A percentile compares a stretch with the other conserved stretches of the same genome.
phyloP scores from a whole-genome alignment of 2,888 invertebrate species.

The Idaea biselata region DNA sequence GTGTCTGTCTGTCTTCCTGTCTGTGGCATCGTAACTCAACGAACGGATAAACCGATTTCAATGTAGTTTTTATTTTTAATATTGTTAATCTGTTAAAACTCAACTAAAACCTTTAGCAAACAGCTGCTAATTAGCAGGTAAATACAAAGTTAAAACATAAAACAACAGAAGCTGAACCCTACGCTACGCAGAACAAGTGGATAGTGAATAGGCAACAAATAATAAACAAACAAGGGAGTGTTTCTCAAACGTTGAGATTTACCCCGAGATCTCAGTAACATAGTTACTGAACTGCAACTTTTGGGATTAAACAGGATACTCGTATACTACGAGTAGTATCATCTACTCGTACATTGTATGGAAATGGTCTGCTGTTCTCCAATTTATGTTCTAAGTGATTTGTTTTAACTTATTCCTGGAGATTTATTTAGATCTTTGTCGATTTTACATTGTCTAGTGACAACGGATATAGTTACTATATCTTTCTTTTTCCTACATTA shows the following conservation, averaged over 20 bases:
- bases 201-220: slow-evolving; percentile 16
- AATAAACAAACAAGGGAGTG: slow-evolving; percentile 22
- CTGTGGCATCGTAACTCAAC: too few species aligned
- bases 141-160: not conserved
- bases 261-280: slow-evolving; percentile 5
- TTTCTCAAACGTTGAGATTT: slow-evolving; percentile 16
- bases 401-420: too few species aligned
- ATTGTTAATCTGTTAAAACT: not conserved
- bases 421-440: too few species aligned
- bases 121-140: not conserved
- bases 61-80: too few species aligned
- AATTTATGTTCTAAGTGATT: too few species aligned
- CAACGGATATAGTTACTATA: too few species aligned
- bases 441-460: too few species aligned
- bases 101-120: not conserved
- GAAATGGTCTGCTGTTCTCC: too few species aligned
- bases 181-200: not conserved
- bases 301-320: not conserved
- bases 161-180: not conserved
- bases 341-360: too few species aligned
- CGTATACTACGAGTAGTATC: not conserved
- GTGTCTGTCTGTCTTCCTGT: too few species aligned
- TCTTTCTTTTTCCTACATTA: too few species aligned
- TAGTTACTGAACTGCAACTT: not conserved
- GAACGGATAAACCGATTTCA: too few species aligned